Conservation (phyloP, 2,797 vertebrate genomes). For the Danio kyathit region DNA sequence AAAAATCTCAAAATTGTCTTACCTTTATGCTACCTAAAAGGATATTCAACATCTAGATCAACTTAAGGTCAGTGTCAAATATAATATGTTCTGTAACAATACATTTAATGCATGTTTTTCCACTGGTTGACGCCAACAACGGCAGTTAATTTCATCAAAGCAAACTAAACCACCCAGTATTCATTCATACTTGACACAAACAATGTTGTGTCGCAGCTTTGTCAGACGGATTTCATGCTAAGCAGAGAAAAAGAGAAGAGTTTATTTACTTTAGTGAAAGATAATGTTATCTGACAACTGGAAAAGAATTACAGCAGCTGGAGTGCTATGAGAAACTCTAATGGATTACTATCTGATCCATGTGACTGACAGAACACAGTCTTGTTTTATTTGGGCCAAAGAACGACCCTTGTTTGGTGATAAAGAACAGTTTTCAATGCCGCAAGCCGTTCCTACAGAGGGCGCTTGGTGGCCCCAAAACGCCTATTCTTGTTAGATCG, state of each 20-base stretch:
- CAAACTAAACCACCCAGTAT: background rate
- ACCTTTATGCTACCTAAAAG: no score
- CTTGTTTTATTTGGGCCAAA: constrained; percentile 45
- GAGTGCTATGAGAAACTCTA: background rate
- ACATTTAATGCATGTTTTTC: background rate
- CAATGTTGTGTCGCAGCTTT: background rate
- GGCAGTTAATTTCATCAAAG: background rate
- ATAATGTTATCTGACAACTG: constrained; percentile 4
- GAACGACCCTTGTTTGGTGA: background rate
- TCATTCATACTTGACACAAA: background rate
- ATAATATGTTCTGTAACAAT: background rate
- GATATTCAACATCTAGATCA: no score
- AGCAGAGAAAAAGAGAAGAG: background rate
- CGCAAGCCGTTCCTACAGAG: background rate
- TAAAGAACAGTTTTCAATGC: background rate
- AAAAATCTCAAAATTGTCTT: no score
- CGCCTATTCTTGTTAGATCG: background rate
- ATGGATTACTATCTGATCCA: constrained; percentile 21
- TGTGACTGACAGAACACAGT: background rate
- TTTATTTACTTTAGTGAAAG: background rate
- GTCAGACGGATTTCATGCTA: background rate
- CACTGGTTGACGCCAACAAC: background rate
- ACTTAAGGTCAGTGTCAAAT: background rate
- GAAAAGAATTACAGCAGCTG: background rate
- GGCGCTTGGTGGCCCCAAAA: constrained; percentile 11